Conservation (phyloP, 1,140 invertebrate genomes). For the Calliphora vicina region DNA sequence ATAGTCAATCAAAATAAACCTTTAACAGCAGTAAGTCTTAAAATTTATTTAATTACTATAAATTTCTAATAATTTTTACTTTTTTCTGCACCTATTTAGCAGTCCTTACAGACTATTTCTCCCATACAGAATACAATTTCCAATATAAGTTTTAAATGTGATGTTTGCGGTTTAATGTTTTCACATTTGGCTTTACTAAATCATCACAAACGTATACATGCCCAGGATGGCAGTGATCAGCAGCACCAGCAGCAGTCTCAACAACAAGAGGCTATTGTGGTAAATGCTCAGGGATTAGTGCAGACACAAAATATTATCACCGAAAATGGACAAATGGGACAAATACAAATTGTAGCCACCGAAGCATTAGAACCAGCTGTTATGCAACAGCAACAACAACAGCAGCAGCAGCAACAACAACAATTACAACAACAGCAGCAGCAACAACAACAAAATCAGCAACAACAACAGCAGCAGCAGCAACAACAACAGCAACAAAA, state of each 20-base stretch:
- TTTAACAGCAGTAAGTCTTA: constrained; percentile 53
- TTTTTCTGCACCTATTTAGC: background rate
- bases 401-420: constrained; percentile 51
- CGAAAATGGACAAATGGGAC: constrained; percentile 62
- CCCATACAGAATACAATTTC: constrained; percentile 72
- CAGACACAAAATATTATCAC: constrained; percentile 64
- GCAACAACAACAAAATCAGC: constrained; percentile 44
- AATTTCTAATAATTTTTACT: background rate
- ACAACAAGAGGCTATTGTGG: constrained; percentile 51
- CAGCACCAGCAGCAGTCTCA: constrained; percentile 52
- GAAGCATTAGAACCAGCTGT: constrained; percentile 64
- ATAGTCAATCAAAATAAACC: constrained; percentile 63
- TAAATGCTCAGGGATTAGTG: constrained; percentile 63
- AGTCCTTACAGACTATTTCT: constrained; percentile 39
- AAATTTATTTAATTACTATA: background rate
- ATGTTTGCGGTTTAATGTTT: constrained; percentile 84
- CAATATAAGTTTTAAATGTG: constrained; percentile 85
- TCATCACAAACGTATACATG: constrained; percentile 83
- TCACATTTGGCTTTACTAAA: constrained; percentile 79
- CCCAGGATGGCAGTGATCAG: constrained; percentile 64
- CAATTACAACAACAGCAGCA: constrained; percentile 46
- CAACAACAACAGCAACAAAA: background rate
- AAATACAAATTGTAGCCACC: constrained; percentile 70
- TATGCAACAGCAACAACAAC: constrained; percentile 46
- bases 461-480: constrained; percentile 37